Evolutionary conservation across 2,888 invertebrate genomes (phyloP).

Genomic region (Hoplodrina blanda): DNA sequence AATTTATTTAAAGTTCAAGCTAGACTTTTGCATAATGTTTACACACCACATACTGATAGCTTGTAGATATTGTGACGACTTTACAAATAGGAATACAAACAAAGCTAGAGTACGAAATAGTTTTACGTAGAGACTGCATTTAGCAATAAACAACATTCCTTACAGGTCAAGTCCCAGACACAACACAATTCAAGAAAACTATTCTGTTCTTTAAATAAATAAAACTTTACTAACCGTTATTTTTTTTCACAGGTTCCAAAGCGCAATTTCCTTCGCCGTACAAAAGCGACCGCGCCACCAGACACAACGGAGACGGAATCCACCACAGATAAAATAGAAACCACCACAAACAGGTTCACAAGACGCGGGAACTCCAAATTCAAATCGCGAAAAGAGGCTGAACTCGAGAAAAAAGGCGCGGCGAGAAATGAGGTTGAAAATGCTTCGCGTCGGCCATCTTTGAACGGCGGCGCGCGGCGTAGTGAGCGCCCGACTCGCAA

Average conservation of each 20-base stretch:
- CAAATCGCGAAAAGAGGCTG: constrained; percentile 70
- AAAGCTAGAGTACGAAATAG: constrained; percentile 23
- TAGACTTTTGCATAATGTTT: constrained; percentile 37
- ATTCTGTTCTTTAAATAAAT: constrained; percentile 14
- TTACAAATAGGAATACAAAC: constrained; percentile 41
- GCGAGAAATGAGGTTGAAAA: constrained; percentile 69
- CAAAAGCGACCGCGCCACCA: constrained; percentile 82
- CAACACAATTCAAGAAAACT: constrained; percentile 14
- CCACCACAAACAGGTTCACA: constrained; percentile 79
- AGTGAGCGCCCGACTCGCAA: constrained; percentile 83
- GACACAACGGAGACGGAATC: constrained; percentile 72
- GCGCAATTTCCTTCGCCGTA: constrained; percentile 84
- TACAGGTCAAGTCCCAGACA: constrained; percentile 39
- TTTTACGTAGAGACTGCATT: constrained; percentile 28
- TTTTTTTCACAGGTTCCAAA: constrained; percentile 76
- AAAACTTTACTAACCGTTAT: constrained; percentile 56
- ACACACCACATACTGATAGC: constrained; percentile 29
- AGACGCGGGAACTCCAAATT: constrained; percentile 70
- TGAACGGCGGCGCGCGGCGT: constrained; percentile 76
- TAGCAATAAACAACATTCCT: constrained; percentile 58
- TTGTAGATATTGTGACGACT: constrained; percentile 53
- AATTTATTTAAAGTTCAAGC: constrained; percentile 49
- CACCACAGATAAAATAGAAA: constrained; percentile 71
- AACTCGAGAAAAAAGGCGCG: constrained; percentile 72
- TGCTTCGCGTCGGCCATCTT: constrained; percentile 78